phyloP scores from a whole-genome alignment of 2,888 invertebrate genomes.

The Diplolepis rosae region DNA sequence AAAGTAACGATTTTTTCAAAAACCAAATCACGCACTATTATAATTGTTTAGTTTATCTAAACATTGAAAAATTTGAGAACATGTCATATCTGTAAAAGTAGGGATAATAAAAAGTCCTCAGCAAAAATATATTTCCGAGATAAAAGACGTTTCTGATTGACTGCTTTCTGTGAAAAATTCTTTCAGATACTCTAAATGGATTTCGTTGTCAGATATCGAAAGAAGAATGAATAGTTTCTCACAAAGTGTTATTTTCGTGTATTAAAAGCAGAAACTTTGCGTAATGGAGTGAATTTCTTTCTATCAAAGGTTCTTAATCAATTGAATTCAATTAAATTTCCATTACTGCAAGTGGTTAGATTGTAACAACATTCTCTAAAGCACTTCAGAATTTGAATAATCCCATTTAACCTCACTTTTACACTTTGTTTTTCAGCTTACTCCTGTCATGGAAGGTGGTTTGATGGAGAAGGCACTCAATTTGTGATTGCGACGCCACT shows the following conservation, averaged over 20 bases:
- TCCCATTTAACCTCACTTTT: slow-evolving; percentile 1
- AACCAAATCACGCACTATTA: too few species aligned
- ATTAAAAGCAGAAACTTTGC: slow-evolving; percentile 24
- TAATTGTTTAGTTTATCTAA: too few species aligned
- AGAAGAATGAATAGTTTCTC: slow-evolving; percentile 17
- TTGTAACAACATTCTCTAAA: not conserved
- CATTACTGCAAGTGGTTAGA: not conserved
- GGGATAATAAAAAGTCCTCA: not conserved
- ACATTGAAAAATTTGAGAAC: not conserved
- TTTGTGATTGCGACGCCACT: slow-evolving; percentile 88
- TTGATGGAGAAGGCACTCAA: slow-evolving; percentile 85
- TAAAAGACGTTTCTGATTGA: slow-evolving; percentile 12
- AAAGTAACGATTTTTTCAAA: too few species aligned
- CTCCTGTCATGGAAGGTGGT: slow-evolving; percentile 92
- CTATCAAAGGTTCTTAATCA: not conserved
- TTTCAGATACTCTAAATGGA: slow-evolving; percentile 21
- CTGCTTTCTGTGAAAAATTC: not conserved
- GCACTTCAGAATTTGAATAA: not conserved
- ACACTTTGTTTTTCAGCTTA: slow-evolving; percentile 78
- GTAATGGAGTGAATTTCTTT: not conserved
- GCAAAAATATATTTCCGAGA: slow-evolving; percentile 11
- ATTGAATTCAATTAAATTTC: slow-evolving; percentile 12
- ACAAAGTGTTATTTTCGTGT: slow-evolving; percentile 20
- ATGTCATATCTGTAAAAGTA: not conserved
- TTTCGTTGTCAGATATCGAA: slow-evolving; percentile 20